Evolutionary conservation across 2,797 vertebrate species (phyloP), one percentile per base, ranked within the genome.

Genomic region (Erethizon dorsatum): DNA sequence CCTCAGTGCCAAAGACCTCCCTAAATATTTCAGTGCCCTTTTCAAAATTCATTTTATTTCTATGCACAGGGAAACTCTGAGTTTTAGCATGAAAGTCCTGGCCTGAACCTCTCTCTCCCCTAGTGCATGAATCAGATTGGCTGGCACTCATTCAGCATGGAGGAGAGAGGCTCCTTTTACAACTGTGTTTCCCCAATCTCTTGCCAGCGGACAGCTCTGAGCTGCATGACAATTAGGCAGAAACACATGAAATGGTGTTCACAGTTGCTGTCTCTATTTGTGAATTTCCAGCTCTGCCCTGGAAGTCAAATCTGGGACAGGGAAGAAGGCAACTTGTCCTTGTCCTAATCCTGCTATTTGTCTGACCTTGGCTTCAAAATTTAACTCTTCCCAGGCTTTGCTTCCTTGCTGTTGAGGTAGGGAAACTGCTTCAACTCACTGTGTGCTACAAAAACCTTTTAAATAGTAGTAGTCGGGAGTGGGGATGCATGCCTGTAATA

Each of bases 171-270:
- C 65, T 88, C 90, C 92, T 92, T 96, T 96, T 89, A 97, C 91
- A 90, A 94, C 96, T 63, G 50, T 97, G 89, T 96, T 97, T 97
- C 82, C 91, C 87, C 85, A 94, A 4, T 59, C 69, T 96, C 78
- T 96, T 97, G 97, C 97, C 94, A 97, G 78, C 71, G 90, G 50
- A 97, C 33, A 26, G 75, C 83, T 82, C 88, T 84, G 90, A 92
- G 95, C 63, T 92, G 96, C 96, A 88, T 96, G 88, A 83, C 95
- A 97, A 97, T 91, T 86, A 97, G 94, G 96, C 63, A 95, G 92
- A 73, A 92, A 86, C 82, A 57, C 91, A 94, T 75, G 83, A 96
- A 95, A 93, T 69, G 67, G 80, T 91, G 80, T 91, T 88, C 24
- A 45, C 59, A 86, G 67, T 94, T 77, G 75, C 79, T 94, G 10